A percentile compares a stretch with the other conserved stretches of the same genome.
Evolutionary conservation across 2,113 vertebrate genomes (phyloP).

Genomic region (Salvelinus fontinalis): DNA sequence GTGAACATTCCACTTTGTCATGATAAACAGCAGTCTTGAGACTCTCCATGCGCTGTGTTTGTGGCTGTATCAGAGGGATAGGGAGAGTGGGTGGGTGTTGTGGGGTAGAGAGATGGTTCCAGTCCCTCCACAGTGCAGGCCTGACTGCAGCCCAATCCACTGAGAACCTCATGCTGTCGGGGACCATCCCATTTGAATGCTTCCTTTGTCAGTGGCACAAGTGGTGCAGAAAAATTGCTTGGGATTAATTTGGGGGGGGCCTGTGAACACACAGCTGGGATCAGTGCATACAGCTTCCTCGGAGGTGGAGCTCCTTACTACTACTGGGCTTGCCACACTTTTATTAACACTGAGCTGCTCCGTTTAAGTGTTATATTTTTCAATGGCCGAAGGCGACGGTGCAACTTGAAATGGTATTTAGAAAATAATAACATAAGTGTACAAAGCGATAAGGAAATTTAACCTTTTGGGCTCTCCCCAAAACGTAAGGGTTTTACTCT

Average conservation of each 20-base stretch:
- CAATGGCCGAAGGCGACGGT: constrained; percentile 50
- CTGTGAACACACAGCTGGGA: constrained; percentile 65
- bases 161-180: constrained; percentile 72
- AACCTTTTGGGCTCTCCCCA: constrained; percentile 24
- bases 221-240: constrained; percentile 74
- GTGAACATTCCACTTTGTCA: no score
- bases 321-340: constrained; percentile 47
- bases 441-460: constrained; percentile 72
- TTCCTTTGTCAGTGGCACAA: constrained; percentile 73
- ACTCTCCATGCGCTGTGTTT: no score
- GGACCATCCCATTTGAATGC: constrained; percentile 71
- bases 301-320: constrained; percentile 56
- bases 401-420: constrained; percentile 69
- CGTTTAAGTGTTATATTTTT: constrained; percentile 33
- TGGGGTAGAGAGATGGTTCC: not conserved
- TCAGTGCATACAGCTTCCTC: constrained; percentile 68
- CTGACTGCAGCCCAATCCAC: constrained; percentile 64
- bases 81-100: no score
- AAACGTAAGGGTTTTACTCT: not conserved
- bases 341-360: constrained; percentile 51
- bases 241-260: constrained; percentile 72
- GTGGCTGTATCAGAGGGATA: no score
- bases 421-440: constrained; percentile 69
- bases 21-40: not conserved
- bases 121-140: constrained; percentile 55